Evolutionary conservation across 2,113 vertebrate species (phyloP).

Genomic region (Sterna hirundo): DNA sequence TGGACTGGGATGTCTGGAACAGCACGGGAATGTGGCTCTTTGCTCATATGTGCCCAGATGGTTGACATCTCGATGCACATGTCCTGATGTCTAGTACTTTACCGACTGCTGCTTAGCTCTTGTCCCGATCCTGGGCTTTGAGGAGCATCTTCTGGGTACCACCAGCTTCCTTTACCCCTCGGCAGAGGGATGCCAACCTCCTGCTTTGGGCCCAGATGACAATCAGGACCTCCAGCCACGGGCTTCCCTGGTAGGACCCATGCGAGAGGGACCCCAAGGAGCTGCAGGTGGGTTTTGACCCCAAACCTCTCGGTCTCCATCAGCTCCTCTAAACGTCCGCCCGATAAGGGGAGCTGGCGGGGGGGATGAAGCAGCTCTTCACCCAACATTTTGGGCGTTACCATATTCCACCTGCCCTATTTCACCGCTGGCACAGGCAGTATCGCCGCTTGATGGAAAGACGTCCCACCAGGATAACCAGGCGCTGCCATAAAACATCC

Average conservation of each 20-base stretch:
- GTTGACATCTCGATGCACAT: not conserved
- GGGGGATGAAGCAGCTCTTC: not conserved
- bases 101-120: not conserved
- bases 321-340: not conserved
- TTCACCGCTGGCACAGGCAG: not conserved
- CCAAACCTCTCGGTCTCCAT: fast-evolving
- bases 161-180: not conserved
- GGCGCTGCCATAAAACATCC: not conserved
- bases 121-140: not conserved
- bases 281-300: not conserved
- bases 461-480: not conserved
- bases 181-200: fast-evolving
- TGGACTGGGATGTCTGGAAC: not conserved
- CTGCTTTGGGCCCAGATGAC: not conserved
- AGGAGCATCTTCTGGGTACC: not conserved
- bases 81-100: not conserved
- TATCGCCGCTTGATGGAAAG: not conserved
- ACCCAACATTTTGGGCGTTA: not conserved
- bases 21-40: not conserved
- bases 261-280: fast-evolving
- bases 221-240: not conserved
- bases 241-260: not conserved
- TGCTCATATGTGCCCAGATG: not conserved
- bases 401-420: too few relatives aligned
- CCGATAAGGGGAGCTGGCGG: not conserved